A percentile compares a stretch with the other conserved stretches of the same genome.
These are phyloP conservation scores for Yponomeuta malinellus DNA, from an alignment of 2,888 invertebrate genomes.

Conservation along the genomic window DNA sequence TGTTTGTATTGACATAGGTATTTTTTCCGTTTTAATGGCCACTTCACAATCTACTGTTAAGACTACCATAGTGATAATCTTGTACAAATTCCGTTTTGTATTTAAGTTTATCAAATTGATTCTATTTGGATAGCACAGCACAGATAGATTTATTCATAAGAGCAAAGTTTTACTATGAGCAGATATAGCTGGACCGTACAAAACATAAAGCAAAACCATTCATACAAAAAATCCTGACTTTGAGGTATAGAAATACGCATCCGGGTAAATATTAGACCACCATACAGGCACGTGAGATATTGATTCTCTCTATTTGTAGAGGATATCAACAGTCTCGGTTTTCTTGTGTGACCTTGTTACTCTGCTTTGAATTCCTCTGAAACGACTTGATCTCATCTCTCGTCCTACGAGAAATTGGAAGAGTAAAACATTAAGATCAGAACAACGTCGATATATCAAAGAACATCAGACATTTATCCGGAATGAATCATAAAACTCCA, in stretches of 20 bases:
- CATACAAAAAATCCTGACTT: not conserved
- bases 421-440: not conserved
- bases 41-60: no score
- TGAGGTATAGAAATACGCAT: slow-evolving; percentile 7
- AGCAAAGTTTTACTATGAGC: no score
- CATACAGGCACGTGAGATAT: slow-evolving; percentile 68
- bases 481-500: slow-evolving; percentile 25
- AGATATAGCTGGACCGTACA: no score
- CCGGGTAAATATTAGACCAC: slow-evolving; percentile 64
- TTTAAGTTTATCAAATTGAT: no score
- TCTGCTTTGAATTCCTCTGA: slow-evolving; percentile 25
- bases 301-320: slow-evolving; percentile 65
- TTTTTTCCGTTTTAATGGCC: no score
- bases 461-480: slow-evolving; percentile 21
- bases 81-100: no score
- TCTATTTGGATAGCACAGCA: no score
- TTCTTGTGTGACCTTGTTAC: slow-evolving; percentile 51
- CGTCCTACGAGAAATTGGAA: not conserved
- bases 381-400: slow-evolving; percentile 19
- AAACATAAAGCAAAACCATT: no score
- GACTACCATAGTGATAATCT: no score
- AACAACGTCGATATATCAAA: slow-evolving; percentile 18
- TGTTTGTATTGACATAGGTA: not conserved
- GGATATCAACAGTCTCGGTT: slow-evolving; percentile 53
- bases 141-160: no score